phyloP scores from a whole-genome alignment of 2,888 invertebrate species.

The Rhimphoctona megacephalus region DNA sequence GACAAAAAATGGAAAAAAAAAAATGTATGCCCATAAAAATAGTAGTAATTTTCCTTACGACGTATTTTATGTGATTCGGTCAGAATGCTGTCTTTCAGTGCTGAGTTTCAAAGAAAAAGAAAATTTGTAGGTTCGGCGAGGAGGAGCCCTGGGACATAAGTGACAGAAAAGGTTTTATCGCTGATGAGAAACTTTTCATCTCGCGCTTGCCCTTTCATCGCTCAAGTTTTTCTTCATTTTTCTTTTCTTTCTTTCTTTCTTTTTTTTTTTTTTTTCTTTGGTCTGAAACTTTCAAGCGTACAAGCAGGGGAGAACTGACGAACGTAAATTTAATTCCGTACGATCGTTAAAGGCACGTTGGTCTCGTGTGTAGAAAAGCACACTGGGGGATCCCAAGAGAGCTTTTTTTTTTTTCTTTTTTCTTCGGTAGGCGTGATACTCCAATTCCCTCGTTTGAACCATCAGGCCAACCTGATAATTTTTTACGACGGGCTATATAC shows the following conservation, averaged over 20 bases:
- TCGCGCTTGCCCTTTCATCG: conserved; percentile 38
- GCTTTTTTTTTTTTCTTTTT: conserved; percentile 40
- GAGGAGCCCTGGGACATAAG: background rate
- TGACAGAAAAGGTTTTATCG: conserved; percentile 18
- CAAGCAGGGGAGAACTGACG: conserved; percentile 21
- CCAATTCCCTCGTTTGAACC: conserved; percentile 56
- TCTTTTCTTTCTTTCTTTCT: conserved; percentile 2
- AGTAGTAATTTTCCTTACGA: background rate
- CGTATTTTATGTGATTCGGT: background rate
- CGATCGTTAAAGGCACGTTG: conserved; percentile 59
- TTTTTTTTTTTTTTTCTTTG: conserved; percentile 16
- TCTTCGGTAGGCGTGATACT: conserved; percentile 49
- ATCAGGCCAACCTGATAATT: conserved; percentile 41
- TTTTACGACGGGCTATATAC: conserved; percentile 28
- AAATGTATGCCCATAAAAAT: background rate
- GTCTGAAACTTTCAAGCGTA: conserved; percentile 12
- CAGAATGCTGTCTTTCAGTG: background rate
- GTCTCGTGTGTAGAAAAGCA: conserved; percentile 34
- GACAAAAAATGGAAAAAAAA: background rate
- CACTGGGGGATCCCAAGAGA: conserved; percentile 43
- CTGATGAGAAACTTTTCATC: conserved; percentile 49
- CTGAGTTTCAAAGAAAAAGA: background rate
- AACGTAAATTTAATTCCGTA: conserved; percentile 58
- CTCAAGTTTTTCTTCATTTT: conserved; percentile 20
- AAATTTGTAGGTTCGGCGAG: background rate